A percentile compares a stretch with the other conserved stretches of the same genome.
phyloP scores from a whole-genome alignment of 1,140 invertebrate species.

The Procambarus clarkii region DNA sequence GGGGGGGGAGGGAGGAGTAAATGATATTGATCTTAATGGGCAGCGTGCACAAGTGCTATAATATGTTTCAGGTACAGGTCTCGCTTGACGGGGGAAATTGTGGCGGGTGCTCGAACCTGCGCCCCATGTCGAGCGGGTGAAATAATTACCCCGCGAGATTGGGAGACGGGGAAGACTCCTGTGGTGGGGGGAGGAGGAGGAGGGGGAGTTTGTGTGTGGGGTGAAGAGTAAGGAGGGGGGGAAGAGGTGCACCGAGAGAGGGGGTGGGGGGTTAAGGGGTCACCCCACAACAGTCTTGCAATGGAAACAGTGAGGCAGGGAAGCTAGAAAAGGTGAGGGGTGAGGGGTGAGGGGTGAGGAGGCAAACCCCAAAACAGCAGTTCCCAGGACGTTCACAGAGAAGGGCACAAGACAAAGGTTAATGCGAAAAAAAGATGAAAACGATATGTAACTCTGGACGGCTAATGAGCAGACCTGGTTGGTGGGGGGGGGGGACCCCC shows the following conservation, averaged over 20 bases:
- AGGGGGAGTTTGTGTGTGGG: not conserved
- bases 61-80: slow-evolving; percentile 59
- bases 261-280: not conserved
- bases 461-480: too few relatives aligned
- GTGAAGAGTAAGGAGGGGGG: not conserved
- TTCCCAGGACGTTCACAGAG: not conserved
- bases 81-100: not conserved
- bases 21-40: slow-evolving; percentile 69
- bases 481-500: too few relatives aligned
- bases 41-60: slow-evolving; percentile 61
- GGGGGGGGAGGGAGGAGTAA: slow-evolving; percentile 30
- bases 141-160: slow-evolving; percentile 60
- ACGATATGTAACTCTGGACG: not conserved
- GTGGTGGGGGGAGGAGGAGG: not conserved
- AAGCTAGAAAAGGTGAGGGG: too few relatives aligned
- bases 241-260: not conserved
- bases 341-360: too few relatives aligned
- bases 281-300: too few relatives aligned
- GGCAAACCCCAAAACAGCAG: too few relatives aligned
- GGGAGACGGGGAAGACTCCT: slow-evolving; percentile 20
- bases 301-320: too few relatives aligned
- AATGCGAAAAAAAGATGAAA: not conserved
- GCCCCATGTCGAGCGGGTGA: slow-evolving; percentile 41
- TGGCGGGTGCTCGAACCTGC: not conserved
- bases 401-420: not conserved